Percentiles rank a stretch among this genome's conserved stretches.
These are phyloP conservation scores for Nemoura dubitans DNA, from an alignment of 2,888 invertebrate genomes.

Conservation along the genomic window DNA sequence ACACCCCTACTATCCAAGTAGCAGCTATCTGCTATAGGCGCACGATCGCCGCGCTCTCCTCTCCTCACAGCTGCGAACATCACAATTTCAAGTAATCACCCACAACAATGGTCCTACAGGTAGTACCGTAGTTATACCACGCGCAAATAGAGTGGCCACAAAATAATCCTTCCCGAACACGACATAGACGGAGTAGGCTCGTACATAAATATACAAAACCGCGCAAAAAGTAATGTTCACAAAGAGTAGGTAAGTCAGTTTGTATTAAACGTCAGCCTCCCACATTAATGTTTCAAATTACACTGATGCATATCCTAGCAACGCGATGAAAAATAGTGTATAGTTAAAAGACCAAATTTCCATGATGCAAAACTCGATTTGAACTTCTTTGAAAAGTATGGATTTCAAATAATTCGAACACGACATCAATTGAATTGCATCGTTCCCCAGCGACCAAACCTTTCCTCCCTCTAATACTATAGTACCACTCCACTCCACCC, in stretches of 20 bases:
- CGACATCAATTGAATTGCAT: neutral
- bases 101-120: neutral
- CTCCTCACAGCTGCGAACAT: neutral
- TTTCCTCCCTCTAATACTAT: neutral
- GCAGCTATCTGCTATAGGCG: neutral
- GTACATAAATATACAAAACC: too few species aligned
- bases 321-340: too few species aligned
- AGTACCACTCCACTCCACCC: neutral
- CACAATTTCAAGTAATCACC: conserved; percentile 26
- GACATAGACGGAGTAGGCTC: too few species aligned
- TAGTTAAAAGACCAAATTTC: too few species aligned
- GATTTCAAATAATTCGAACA: neutral
- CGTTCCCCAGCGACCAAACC: neutral
- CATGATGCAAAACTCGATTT: too few species aligned
- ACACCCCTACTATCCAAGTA: neutral
- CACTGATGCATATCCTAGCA: too few species aligned
- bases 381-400: neutral
- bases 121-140: neutral
- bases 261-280: too few species aligned
- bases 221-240: too few species aligned
- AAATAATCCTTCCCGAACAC: neutral
- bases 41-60: neutral
- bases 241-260: too few species aligned
- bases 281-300: too few species aligned
- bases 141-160: neutral